Base-by-base conservation (phyloP, 2,888 invertebrate species). In the Agapetus fuscipes region DNA sequence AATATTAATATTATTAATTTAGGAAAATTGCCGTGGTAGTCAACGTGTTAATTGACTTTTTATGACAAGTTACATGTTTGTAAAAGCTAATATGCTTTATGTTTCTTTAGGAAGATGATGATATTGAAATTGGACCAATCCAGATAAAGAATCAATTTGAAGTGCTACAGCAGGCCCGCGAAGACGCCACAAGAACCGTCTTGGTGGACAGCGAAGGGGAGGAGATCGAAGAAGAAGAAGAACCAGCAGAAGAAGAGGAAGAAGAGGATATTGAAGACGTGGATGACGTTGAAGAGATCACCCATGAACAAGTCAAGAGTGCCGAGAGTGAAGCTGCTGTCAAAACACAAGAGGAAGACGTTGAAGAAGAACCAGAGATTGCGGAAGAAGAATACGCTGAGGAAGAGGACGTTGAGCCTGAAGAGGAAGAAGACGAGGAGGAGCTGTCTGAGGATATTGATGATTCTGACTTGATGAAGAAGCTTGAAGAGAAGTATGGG, bases 401-500 rank as follows among this genome's bases (percentile, higher is more conserved):
- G 12, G 56, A 57, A 20, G 56, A 57, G 46, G 70, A 70, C 42
- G 60, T 69, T 14, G 66, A 66, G 15, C 66, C 67, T 48, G 71
- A 71, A 47, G 59, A 66, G 11, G 66, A 68, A 32, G 65, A 64
- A 34, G 69, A 69, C 2, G 69, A 57, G 12, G 56, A 71, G 43
- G 69, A 71, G 38, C 66, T 72, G 49, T 76, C 75, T 1, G 79
- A 80, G 50, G 79, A 80, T 50, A 75, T 79, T 1, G 82, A 82
- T 53, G 83, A 83, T 54, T 71, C 71, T 4, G 82, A 83, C 46
- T 61, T 83, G 31, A 65, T 83, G 51, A 78, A 66, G 52, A 72
- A 82, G 48, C 61, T 83, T 39, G 83, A 83, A 55, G 78, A 76
- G 16, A 82, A 81, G 67, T 83, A 83, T 56, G 83, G 83, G 34